Percentiles rank a stretch among this genome's conserved stretches.
Conservation (phyloP, 2,113 vertebrate species). For the Perca flavescens region DNA sequence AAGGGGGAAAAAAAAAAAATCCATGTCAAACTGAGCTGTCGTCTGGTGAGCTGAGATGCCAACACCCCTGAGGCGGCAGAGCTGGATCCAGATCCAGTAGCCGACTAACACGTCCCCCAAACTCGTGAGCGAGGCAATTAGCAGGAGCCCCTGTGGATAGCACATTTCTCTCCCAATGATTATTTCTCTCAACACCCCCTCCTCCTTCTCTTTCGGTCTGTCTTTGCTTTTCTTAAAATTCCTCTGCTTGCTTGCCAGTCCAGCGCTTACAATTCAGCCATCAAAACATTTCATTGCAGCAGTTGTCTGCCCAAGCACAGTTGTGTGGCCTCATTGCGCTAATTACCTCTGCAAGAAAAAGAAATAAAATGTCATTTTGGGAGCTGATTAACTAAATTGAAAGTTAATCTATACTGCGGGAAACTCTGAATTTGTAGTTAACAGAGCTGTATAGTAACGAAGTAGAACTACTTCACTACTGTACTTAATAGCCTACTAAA, state of each 20-base stretch:
- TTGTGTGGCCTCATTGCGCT: conserved; percentile 54
- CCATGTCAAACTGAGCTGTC: conserved; percentile 81
- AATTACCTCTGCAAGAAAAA: conserved; percentile 63
- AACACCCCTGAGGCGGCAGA: conserved; percentile 77
- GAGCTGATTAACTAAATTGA: conserved; percentile 56
- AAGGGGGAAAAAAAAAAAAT: conserved; percentile 37
- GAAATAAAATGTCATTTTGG: conserved; percentile 50
- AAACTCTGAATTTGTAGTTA: conserved; percentile 41
- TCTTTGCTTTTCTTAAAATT: conserved; percentile 44
- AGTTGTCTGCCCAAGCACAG: conserved; percentile 28
- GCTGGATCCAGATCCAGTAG: conserved; percentile 78
- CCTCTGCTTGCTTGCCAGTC: conserved; percentile 41
- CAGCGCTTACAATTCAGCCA: conserved; percentile 38
- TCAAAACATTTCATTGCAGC: conserved; percentile 41
- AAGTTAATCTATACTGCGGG: conserved; percentile 34
- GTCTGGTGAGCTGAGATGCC: conserved; percentile 78
- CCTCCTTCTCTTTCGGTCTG: conserved; percentile 5
- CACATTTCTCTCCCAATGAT: conserved; percentile 73
- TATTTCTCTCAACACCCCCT: conserved; percentile 54
- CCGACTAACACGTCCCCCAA: conserved; percentile 75
- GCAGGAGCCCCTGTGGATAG: conserved; percentile 80
- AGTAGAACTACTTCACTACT: no score
- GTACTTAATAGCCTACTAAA: no score
- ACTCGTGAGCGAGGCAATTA: conserved; percentile 84
- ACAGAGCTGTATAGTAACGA: background rate